A percentile compares a stretch with the other conserved stretches of the same genome.
These are phyloP conservation scores for Euborellia annulipes DNA, from an alignment of 1,140 invertebrate genomes.

Conservation along the genomic window DNA sequence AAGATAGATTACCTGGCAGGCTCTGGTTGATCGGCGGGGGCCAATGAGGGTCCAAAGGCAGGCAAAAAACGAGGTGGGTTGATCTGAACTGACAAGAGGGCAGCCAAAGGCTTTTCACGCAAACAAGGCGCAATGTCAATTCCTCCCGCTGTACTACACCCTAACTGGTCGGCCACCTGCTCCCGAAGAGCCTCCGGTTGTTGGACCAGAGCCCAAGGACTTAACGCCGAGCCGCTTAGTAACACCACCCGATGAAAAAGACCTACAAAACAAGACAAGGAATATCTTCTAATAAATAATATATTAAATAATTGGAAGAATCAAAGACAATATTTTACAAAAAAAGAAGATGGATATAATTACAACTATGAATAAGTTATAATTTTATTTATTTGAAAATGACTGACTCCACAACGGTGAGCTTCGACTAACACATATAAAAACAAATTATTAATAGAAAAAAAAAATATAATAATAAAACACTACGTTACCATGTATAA, in stretches of 20 bases:
- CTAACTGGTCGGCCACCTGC: conserved; percentile 53
- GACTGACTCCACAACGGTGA: too few species aligned
- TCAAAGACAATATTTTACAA: too few species aligned
- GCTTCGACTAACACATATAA: too few species aligned
- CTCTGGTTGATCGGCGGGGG: conserved; percentile 38
- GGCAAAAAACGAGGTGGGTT: conserved; percentile 35
- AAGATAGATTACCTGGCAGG: conserved; percentile 31
- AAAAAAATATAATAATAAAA: too few species aligned
- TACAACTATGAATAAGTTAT: too few species aligned
- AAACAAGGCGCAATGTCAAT: conserved; percentile 34
- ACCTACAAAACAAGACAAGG: conserved; percentile 33
- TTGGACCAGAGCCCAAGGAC: conserved; percentile 62
- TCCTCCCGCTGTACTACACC: conserved; percentile 31
- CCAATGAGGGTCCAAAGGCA: conserved; percentile 44
- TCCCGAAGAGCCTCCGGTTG: conserved; percentile 52
- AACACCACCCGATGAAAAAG: conserved; percentile 72
- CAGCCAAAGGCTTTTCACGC: conserved; percentile 37
- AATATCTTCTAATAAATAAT: too few species aligned
- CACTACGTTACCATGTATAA: too few species aligned
- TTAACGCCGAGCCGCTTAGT: conserved; percentile 72
- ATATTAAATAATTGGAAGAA: too few species aligned
- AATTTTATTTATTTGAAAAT: too few species aligned
- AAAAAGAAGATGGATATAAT: too few species aligned
- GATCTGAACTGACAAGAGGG: conserved; percentile 41
- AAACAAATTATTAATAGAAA: too few species aligned